Evolutionary conservation across 1,140 invertebrate genomes (phyloP).

Genomic region (Aphaenogaster floridana): DNA sequence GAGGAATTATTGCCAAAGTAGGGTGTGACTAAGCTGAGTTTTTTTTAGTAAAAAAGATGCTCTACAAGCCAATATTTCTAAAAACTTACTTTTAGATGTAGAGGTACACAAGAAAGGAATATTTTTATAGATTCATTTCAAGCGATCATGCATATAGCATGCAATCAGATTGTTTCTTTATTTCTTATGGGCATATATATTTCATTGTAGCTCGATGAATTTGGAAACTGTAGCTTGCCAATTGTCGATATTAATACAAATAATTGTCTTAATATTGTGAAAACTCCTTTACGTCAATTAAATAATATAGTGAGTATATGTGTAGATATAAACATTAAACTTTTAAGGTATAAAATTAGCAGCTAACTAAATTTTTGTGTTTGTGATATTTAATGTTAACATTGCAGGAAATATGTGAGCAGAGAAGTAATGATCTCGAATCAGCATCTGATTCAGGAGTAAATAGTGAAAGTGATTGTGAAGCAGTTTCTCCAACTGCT

Average conservation of each 20-base stretch:
- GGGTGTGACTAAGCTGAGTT: conserved; percentile 3
- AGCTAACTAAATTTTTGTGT: conserved; percentile 1
- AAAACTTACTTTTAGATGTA: not conserved
- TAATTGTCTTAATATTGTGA: too few species aligned
- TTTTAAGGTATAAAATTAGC: not conserved
- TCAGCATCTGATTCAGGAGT: not conserved
- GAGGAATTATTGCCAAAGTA: conserved; percentile 8
- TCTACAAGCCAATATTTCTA: not conserved
- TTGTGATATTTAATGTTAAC: conserved; percentile 4
- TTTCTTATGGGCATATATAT: not conserved
- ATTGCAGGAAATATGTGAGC: not conserved
- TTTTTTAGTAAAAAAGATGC: not conserved
- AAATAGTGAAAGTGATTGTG: conserved; percentile 13
- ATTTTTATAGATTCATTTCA: not conserved
- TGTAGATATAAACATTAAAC: not conserved
- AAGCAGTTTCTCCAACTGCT: not conserved
- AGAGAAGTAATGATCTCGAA: not conserved
- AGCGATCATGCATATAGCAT: not conserved
- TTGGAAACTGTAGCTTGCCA: not conserved
- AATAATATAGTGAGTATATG: not conserved
- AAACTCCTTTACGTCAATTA: too few species aligned
- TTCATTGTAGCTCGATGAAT: not conserved
- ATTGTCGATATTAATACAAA: not conserved
- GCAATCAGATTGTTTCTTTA: not conserved
- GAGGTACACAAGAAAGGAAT: not conserved